Conservation (phyloP, 1,140 invertebrate species). For the Megathymus violae region DNA sequence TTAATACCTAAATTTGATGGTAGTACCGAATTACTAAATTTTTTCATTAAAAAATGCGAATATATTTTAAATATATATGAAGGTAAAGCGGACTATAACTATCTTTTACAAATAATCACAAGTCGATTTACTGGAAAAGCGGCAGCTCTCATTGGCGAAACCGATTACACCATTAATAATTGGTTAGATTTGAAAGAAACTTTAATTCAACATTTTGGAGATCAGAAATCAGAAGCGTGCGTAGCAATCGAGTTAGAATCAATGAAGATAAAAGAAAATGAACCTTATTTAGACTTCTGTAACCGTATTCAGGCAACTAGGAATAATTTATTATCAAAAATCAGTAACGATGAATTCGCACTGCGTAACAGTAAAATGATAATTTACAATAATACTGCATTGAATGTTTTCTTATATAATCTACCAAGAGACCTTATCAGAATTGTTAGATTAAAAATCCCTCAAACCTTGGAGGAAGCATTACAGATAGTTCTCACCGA, state of each 20-base stretch:
- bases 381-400: slow-evolving; percentile 41
- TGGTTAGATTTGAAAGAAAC: not conserved
- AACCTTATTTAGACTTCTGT: slow-evolving; percentile 40
- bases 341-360: slow-evolving; percentile 25
- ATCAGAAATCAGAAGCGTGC: not conserved
- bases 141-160: not conserved
- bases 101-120: not conserved
- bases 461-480: slow-evolving; percentile 31
- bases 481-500: slow-evolving; percentile 41
- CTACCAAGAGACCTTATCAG: slow-evolving; percentile 38
- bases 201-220: not conserved
- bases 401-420: slow-evolving; percentile 47
- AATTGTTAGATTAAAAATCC: slow-evolving; percentile 33
- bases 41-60: not conserved
- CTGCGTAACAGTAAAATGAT: slow-evolving; percentile 23
- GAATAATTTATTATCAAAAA: slow-evolving; percentile 37
- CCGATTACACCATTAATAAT: not conserved
- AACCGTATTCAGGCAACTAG: slow-evolving; percentile 36
- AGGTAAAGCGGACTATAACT: not conserved
- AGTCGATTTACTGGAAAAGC: not conserved
- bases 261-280: not conserved
- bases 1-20: not conserved
- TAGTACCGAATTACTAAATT: not conserved
- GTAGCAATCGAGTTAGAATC: not conserved
- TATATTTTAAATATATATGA: not conserved